A percentile compares a stretch with the other conserved stretches of the same genome.
Evolutionary conservation across 2,113 vertebrate genomes (phyloP).

Genomic region (Todiramphus chloris): DNA sequence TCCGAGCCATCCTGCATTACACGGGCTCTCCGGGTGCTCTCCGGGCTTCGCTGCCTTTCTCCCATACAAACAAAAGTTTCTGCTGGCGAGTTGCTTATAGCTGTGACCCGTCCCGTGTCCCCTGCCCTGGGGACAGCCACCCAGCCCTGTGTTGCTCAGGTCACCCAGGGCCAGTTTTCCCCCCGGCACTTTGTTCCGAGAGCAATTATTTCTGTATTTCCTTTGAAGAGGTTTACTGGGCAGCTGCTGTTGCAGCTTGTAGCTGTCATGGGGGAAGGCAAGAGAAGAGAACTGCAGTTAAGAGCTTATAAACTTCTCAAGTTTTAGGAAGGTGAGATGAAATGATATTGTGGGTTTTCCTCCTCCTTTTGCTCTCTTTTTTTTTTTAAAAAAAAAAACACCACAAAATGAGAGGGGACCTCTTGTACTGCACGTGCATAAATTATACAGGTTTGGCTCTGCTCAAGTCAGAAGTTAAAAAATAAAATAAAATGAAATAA

Average conservation of each 20-base stretch:
- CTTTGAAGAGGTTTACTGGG: constrained; percentile 6
- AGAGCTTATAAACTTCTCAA: constrained; percentile 35
- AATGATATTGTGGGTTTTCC: background rate
- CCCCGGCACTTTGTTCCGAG: constrained; percentile 17
- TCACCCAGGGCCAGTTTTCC: background rate
- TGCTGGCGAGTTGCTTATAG: accelerated
- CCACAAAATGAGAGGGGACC: background rate
- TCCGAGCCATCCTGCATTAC: background rate
- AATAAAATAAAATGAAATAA: constrained; percentile 1
- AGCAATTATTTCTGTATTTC: constrained; percentile 42
- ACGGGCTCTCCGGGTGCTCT: background rate
- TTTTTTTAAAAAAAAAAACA: background rate
- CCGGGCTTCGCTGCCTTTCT: background rate
- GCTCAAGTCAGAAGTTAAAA: background rate
- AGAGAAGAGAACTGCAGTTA: background rate
- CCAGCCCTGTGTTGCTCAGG: background rate
- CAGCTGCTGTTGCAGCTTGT: constrained; percentile 59
- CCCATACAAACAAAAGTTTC: accelerated
- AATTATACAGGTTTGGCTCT: constrained; percentile 18
- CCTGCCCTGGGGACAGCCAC: background rate
- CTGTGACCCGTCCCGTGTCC: background rate
- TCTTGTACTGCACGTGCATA: constrained; percentile 15
- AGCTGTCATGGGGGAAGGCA: constrained; percentile 21
- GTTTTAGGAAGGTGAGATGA: constrained; percentile 44
- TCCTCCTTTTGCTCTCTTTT: background rate